Base-by-base conservation (phyloP, 2,113 vertebrate genomes). In the Paedocypris sp. region DNA sequence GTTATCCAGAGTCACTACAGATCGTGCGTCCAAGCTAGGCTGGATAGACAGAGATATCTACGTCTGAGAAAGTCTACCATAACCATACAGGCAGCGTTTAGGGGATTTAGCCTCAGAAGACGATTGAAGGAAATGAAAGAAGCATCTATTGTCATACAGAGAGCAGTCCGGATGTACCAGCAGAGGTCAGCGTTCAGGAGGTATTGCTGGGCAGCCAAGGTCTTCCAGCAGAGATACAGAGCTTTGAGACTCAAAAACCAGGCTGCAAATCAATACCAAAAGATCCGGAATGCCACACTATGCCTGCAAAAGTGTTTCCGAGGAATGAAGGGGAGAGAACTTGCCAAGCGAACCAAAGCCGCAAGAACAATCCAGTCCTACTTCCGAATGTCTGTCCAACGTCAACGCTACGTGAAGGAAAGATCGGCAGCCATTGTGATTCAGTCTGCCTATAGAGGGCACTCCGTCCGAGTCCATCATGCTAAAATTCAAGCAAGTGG, bases 1-100 rank as follows among this genome's bases (percentile, higher is more conserved):
- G 9, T 82, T 45, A 87, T 95, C 72, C 89, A 97, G 69, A 80
- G 70, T 49, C 60, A 47, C 15, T 92, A 83, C 9, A 80, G 86
- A 61, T 81, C 84, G 2, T 65, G 64, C 35, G 1, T 51, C 48
- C 48, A 77, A 28, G 74, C 82, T 3, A 84, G 60, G 48, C 8
- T 1, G 3, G 79, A 85, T 2, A 76, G 29, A 2, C 61, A 66
- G 7, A 67, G 48, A 1, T 93, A 85, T 61, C 20, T 87, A 4
- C 36, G 13, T 4, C 5, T 77, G 0, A 78, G 48, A 71, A 76
- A 29, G 1, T 83, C 86, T 7, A 5, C 69, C 2, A 0, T 76
- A 5, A 10, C 79, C 6, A 79, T 95, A 35, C 88, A 90, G 16
- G 77, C 85, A 5, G 75, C 65, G 0, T 81, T 79, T 8, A 78